phyloP scores from a whole-genome alignment of 2,888 invertebrate species.

The Drosophila siamana region DNA sequence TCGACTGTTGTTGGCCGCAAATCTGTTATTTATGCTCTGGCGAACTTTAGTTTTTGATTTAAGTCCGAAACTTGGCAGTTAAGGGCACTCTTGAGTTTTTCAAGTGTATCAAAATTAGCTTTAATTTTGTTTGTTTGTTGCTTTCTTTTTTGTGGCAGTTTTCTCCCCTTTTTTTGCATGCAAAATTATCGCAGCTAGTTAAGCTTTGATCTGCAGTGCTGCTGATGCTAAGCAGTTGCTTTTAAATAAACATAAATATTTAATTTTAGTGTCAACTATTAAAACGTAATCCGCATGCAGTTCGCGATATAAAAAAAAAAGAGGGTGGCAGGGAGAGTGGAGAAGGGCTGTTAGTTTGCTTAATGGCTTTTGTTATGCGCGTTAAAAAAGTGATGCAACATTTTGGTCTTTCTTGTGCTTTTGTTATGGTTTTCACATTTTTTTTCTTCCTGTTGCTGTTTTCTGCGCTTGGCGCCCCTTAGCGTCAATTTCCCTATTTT shows the following conservation, averaged over 20 bases:
- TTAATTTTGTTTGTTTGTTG: not conserved
- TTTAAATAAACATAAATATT: constrained; percentile 12
- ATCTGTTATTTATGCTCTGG: too few species aligned
- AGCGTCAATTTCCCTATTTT: constrained; percentile 58
- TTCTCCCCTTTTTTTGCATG: not conserved
- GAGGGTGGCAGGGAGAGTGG: constrained; percentile 1
- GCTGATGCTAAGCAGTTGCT: constrained; percentile 6
- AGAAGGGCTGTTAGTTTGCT: constrained; percentile 44
- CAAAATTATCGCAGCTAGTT: not conserved
- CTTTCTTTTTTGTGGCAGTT: not conserved
- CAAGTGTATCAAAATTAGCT: not conserved
- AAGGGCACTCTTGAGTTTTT: not conserved
- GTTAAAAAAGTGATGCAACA: constrained; percentile 51
- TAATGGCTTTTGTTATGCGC: constrained; percentile 46
- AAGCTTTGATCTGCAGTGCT: not conserved
- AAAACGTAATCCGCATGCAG: not conserved
- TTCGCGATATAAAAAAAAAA: too few species aligned
- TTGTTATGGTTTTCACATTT: constrained; percentile 10
- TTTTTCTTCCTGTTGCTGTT: constrained; percentile 4
- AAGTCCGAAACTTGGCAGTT: not conserved
- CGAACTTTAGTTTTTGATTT: too few species aligned
- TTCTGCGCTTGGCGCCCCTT: constrained; percentile 31
- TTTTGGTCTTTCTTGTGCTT: constrained; percentile 23
- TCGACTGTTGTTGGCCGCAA: too few species aligned
- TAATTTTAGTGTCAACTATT: constrained; percentile 10